phyloP scores from a whole-genome alignment of 2,113 vertebrate species.

The Seriola quinqueradiata region DNA sequence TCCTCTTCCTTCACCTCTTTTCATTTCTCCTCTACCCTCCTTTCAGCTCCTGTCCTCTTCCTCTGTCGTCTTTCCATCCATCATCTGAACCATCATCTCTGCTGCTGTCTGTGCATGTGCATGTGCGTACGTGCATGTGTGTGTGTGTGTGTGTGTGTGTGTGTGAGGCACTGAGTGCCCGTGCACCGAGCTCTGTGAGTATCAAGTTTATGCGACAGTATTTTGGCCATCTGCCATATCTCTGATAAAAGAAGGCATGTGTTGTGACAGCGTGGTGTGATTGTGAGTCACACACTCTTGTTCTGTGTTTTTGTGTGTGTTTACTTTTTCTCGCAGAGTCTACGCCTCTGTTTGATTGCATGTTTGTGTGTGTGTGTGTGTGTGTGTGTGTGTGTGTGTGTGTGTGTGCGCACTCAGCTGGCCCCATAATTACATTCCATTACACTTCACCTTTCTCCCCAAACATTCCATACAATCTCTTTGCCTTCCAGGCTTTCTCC shows the following conservation, averaged over 20 bases:
- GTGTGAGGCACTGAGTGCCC: conserved; percentile 11
- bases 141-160: conserved; percentile 24
- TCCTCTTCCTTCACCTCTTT: conserved; percentile 3
- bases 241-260: conserved; percentile 46
- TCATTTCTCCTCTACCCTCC: not conserved
- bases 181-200: conserved; percentile 13
- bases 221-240: conserved; percentile 51
- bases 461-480: conserved; percentile 72
- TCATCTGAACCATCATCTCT: conserved; percentile 42
- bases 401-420: conserved; percentile 36
- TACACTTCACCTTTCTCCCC: conserved; percentile 79
- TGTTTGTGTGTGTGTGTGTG: conserved; percentile 19
- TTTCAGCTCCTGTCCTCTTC: not conserved
- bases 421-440: conserved; percentile 79
- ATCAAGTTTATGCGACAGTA: conserved; percentile 37
- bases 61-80: conserved; percentile 39
- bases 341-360: conserved; percentile 8
- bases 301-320: conserved; percentile 20
- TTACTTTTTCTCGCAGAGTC: conserved; percentile 5
- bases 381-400: conserved; percentile 37
- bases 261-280: conserved; percentile 45
- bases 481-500: conserved; percentile 66
- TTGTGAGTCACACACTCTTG: conserved; percentile 40
- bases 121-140: conserved; percentile 19
- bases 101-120: conserved; percentile 20